Evolutionary conservation across 1,140 invertebrate species (phyloP).

Genomic region (Akabosia matsudoensis): DNA sequence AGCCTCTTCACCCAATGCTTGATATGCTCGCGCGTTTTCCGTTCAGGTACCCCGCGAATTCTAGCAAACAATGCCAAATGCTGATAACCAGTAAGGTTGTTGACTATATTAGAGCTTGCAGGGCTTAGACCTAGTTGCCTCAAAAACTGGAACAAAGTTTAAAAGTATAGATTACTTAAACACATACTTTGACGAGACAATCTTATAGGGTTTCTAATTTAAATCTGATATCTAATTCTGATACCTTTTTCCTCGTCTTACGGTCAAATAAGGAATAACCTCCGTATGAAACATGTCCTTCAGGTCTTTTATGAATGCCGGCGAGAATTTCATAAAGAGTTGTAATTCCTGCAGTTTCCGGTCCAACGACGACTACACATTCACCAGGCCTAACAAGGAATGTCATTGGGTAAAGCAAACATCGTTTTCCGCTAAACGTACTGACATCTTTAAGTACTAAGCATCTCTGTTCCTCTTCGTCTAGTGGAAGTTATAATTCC

Average conservation of each 20-base stretch:
- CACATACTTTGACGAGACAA: not conserved
- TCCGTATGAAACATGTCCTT: constrained; percentile 2
- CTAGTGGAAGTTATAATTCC: too few species aligned
- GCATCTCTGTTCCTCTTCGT: not conserved
- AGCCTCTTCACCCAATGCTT: constrained; percentile 24
- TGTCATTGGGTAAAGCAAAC: not conserved
- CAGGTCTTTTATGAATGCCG: not conserved
- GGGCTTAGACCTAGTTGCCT: not conserved
- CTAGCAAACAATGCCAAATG: constrained; percentile 32
- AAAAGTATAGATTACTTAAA: not conserved
- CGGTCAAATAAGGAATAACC: not conserved
- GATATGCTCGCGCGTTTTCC: not conserved
- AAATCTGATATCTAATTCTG: too few species aligned
- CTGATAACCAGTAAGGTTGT: not conserved
- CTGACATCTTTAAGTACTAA: not conserved
- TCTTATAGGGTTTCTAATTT: too few species aligned
- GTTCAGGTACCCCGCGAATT: constrained; percentile 29
- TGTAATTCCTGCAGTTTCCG: constrained; percentile 12
- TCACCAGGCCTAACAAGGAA: constrained; percentile 23
- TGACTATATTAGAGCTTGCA: not conserved
- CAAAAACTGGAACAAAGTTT: not conserved
- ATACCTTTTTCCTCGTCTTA: not conserved
- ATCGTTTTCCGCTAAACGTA: not conserved
- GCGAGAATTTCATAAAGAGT: constrained; percentile 28
- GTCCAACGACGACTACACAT: constrained; percentile 21